Conservation (phyloP, 2,113 vertebrate genomes). For the Coregonus clupeaformis region DNA sequence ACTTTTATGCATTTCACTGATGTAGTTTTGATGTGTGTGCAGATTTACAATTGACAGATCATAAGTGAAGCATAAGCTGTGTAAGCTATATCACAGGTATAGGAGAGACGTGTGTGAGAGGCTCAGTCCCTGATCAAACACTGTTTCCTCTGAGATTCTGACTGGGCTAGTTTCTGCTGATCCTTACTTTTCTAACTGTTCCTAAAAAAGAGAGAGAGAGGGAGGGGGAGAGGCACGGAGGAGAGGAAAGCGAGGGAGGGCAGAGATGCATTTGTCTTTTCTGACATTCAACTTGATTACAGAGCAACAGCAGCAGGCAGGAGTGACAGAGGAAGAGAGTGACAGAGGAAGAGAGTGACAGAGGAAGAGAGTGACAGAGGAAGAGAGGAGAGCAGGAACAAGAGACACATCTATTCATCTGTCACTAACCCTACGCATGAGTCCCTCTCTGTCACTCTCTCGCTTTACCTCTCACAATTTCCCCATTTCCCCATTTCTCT, state of each 20-base stretch:
- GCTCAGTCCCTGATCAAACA: too few species aligned
- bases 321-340: conserved; percentile 8
- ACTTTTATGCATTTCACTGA: too few species aligned
- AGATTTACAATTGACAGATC: too few species aligned
- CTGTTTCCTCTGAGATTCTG: too few species aligned
- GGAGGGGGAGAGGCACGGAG: not conserved
- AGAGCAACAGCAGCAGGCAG: not conserved
- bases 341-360: too few species aligned
- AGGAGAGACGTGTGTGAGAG: too few species aligned
- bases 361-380: conserved; percentile 9
- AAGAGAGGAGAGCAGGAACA: conserved; percentile 14
- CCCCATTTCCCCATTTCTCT: conserved; percentile 7
- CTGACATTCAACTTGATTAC: conserved; percentile 35
- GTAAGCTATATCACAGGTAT: too few species aligned
- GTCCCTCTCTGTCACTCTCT: conserved; percentile 22
- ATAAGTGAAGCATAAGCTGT: too few species aligned
- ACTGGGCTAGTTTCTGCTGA: too few species aligned
- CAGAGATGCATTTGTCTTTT: conserved; percentile 29
- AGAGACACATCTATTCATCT: conserved; percentile 38
- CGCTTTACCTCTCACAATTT: not conserved
- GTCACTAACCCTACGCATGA: conserved; percentile 45
- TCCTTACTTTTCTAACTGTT: not conserved
- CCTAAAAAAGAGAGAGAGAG: not conserved
- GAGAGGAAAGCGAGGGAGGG: not conserved
- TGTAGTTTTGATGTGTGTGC: too few species aligned